A percentile compares a stretch with the other conserved stretches of the same genome.
Conservation (phyloP, 1,140 invertebrate species). For the Trichoplusia ni region DNA sequence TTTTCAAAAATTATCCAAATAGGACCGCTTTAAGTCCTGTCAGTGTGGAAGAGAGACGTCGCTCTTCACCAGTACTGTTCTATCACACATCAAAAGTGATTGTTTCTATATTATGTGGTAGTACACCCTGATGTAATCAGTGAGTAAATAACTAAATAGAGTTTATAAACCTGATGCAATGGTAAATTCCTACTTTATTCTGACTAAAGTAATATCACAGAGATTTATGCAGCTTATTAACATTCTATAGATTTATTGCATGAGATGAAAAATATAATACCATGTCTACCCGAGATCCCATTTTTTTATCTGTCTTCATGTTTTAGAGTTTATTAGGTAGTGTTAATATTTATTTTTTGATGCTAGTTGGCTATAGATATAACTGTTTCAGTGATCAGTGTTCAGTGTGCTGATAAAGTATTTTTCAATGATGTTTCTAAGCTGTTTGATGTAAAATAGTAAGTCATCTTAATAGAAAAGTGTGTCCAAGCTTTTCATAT, state of each 20-base stretch:
- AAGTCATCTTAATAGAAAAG: too few species aligned
- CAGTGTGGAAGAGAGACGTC: too few species aligned
- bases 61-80: too few species aligned
- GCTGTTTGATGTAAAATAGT: background rate
- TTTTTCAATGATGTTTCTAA: background rate
- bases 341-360: constrained; percentile 17
- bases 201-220: background rate
- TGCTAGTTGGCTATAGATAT: constrained; percentile 17
- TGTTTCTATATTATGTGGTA: too few species aligned
- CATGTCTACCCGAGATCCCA: too few species aligned
- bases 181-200: too few species aligned
- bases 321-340: background rate
- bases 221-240: background rate
- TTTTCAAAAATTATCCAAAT: too few species aligned
- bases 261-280: background rate
- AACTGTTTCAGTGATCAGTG: constrained; percentile 4
- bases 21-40: too few species aligned
- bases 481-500: too few species aligned
- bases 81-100: too few species aligned
- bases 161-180: too few species aligned
- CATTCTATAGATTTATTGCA: constrained; percentile 5
- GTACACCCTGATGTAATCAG: too few species aligned
- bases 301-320: background rate
- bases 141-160: background rate
- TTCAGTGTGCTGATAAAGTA: background rate